Conservation (phyloP, 2,888 invertebrate genomes). For the Trissonchulus sp. region DNA sequence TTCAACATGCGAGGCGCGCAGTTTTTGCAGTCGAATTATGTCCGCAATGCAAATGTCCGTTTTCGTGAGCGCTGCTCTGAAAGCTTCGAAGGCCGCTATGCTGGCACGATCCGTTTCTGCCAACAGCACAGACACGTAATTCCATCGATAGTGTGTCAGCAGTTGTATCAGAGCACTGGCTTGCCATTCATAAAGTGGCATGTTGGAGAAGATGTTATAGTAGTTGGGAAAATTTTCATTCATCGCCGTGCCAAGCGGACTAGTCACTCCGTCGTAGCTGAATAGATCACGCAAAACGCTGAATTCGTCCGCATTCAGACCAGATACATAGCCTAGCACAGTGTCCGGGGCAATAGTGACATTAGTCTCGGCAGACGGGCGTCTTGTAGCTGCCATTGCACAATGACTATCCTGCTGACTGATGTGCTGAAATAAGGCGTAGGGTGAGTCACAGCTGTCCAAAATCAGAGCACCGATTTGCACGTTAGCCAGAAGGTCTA, state of each 20-base stretch:
- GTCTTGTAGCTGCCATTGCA: background rate
- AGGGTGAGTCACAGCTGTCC: conserved; percentile 23
- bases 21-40: conserved; percentile 33
- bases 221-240: background rate
- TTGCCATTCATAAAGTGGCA: conserved; percentile 21
- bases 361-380: conserved; percentile 32
- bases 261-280: background rate
- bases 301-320: background rate
- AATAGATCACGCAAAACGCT: conserved; percentile 8
- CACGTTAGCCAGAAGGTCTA: conserved; percentile 26
- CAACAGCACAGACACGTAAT: conserved; percentile 27
- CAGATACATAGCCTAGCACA: conserved; percentile 19
- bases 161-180: conserved; percentile 22
- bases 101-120: conserved; percentile 40
- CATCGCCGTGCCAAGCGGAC: background rate
- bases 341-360: conserved; percentile 17
- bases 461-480: conserved; percentile 24
- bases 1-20: conserved; percentile 30
- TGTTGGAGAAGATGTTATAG: conserved; percentile 20
- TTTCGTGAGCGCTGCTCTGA: conserved; percentile 41
- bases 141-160: conserved; percentile 25
- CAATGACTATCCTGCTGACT: background rate
- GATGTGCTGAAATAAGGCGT: conserved; percentile 19
- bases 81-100: conserved; percentile 42
- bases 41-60: conserved; percentile 46